phyloP scores from a whole-genome alignment of 2,888 invertebrate species.

The Parnassius smintheus region DNA sequence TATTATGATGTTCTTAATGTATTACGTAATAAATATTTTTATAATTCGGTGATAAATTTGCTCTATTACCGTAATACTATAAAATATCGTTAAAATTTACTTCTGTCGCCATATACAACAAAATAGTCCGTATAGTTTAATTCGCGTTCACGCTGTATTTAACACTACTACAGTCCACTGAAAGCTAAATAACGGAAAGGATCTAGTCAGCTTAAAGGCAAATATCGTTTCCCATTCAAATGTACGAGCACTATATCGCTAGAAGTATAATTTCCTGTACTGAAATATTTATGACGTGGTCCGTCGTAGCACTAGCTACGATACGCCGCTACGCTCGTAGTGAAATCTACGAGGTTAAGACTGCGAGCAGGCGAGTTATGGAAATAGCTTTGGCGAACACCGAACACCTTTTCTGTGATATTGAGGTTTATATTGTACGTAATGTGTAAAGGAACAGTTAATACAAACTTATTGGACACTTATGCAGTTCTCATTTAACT shows the following conservation, averaged over 20 bases:
- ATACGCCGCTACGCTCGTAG: conserved; percentile 48
- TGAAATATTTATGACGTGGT: conserved; percentile 74
- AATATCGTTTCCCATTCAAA: conserved; percentile 63
- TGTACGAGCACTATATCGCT: conserved; percentile 61
- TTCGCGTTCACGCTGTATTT: conserved; percentile 35
- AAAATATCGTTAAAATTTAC: too few species aligned
- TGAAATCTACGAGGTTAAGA: conserved; percentile 54
- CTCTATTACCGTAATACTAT: too few species aligned
- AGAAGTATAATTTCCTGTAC: conserved; percentile 76
- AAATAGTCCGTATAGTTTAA: too few species aligned
- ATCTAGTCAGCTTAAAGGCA: conserved; percentile 52
- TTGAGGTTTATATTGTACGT: conserved; percentile 20
- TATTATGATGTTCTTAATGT: too few species aligned
- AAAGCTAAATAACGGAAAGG: conserved; percentile 44
- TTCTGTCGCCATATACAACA: too few species aligned
- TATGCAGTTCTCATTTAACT: neutral
- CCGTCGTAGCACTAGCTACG: conserved; percentile 40
- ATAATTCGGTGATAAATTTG: too few species aligned
- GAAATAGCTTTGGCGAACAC: conserved; percentile 42
- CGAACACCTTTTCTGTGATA: conserved; percentile 38
- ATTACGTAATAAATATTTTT: too few species aligned
- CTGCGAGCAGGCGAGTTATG: conserved; percentile 43
- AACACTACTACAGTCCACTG: conserved; percentile 32
- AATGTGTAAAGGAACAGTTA: conserved; percentile 17
- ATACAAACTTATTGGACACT: conserved; percentile 12